Conservation (phyloP, 2,113 vertebrate species). For the Anas platyrhynchos region DNA sequence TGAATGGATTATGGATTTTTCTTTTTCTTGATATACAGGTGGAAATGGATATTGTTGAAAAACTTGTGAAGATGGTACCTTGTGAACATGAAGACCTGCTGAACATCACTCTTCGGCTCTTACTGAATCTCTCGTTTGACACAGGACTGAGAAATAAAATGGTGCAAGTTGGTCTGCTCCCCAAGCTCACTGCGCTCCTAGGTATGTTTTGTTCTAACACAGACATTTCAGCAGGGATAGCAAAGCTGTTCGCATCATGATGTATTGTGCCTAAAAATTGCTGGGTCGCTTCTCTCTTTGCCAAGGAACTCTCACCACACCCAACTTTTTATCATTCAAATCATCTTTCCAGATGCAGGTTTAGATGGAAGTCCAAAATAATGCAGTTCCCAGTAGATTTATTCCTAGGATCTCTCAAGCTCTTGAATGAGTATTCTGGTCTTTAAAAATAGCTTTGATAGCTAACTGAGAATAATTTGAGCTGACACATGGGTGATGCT, state of each 20-base stretch:
- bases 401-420: neutral
- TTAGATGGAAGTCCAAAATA: neutral
- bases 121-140: constrained; percentile 94
- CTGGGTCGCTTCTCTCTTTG: neutral
- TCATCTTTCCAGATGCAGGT: neutral
- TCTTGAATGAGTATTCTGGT: neutral
- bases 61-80: constrained; percentile 88
- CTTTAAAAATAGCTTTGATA: neutral
- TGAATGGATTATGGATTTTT: neutral
- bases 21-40: constrained; percentile 77
- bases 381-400: neutral
- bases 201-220: constrained; percentile 74
- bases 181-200: constrained; percentile 87
- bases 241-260: neutral
- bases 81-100: constrained; percentile 89
- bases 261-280: neutral
- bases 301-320: neutral
- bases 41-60: constrained; percentile 88
- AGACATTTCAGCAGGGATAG: neutral
- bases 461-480: neutral
- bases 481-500: neutral
- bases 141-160: constrained; percentile 89
- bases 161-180: constrained; percentile 91
- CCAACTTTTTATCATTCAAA: neutral
- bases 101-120: constrained; percentile 86